These are phyloP conservation scores for Rhizomys pruinosus DNA, from an alignment of 2,113 vertebrate species.

Conservation along the genomic window DNA sequence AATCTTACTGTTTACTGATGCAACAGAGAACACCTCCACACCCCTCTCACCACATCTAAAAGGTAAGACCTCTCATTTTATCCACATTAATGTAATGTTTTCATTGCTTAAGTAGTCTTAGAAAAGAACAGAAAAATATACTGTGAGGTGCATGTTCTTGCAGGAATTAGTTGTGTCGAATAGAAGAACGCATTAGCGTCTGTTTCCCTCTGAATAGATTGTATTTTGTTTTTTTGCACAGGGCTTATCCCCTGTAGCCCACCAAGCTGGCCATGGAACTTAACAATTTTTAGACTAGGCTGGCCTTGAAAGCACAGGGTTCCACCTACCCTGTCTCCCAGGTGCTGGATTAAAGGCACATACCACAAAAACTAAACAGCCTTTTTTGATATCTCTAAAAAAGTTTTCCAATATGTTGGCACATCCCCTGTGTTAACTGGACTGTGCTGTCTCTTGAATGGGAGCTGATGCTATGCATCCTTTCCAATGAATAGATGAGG, in stretches of 20 bases:
- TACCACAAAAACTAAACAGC: too few species aligned
- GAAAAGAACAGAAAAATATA: slow-evolving; percentile 50
- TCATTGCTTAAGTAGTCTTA: slow-evolving; percentile 1
- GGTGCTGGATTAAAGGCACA: too few species aligned
- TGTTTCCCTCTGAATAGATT: slow-evolving; percentile 41
- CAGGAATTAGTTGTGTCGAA: slow-evolving; percentile 41
- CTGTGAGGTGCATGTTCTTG: neutral
- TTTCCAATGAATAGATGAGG: slow-evolving; percentile 64
- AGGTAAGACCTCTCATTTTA: neutral
- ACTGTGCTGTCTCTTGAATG: slow-evolving; percentile 47
- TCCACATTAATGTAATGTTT: neutral
- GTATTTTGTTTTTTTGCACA: too few species aligned
- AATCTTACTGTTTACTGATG: slow-evolving; percentile 38
- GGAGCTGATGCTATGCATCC: neutral
- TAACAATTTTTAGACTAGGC: too few species aligned
- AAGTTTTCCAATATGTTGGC: neutral
- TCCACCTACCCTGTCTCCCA: too few species aligned
- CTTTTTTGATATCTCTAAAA: slow-evolving; percentile 45
- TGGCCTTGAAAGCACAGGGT: too few species aligned
- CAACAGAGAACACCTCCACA: neutral
- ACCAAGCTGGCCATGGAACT: too few species aligned
- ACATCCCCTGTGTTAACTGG: slow-evolving; percentile 9
- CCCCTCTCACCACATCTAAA: neutral
- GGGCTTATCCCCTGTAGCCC: too few species aligned
- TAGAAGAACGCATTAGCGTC: neutral